These are phyloP conservation scores for Holcopasites calliopsidis DNA, from an alignment of 1,140 invertebrate species.

Conservation along the genomic window DNA sequence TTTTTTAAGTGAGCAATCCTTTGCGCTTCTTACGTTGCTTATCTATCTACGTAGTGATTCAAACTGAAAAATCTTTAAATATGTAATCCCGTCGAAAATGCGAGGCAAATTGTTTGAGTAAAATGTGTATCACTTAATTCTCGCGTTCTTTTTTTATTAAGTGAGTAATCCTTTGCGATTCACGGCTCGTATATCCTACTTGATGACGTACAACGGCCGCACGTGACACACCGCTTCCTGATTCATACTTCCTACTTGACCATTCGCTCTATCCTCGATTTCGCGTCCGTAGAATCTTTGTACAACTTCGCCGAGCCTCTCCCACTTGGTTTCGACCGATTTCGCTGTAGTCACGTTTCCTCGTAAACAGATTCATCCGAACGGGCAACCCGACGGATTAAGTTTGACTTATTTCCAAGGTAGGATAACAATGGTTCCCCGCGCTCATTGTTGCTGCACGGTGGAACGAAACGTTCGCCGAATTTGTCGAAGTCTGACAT, in stretches of 20 bases:
- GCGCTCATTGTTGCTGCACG: background rate
- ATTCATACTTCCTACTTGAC: constrained; percentile 36
- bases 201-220: constrained; percentile 33
- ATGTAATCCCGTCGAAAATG: background rate
- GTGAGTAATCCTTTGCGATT: constrained; percentile 41
- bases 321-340: background rate
- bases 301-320: background rate
- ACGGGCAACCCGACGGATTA: background rate
- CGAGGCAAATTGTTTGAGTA: background rate
- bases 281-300: background rate
- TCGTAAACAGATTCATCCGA: background rate
- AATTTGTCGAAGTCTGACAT: constrained; percentile 41
- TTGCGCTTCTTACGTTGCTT: too few relatives aligned
- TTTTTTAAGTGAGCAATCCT: constrained; percentile 27
- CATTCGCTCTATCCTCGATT: background rate
- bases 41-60: too few relatives aligned
- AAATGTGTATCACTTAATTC: background rate
- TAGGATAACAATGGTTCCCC: background rate
- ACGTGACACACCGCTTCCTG: constrained; percentile 42
- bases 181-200: constrained; percentile 36
- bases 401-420: background rate
- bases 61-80: too few relatives aligned
- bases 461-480: constrained; percentile 16
- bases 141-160: background rate
- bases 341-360: background rate